Percentiles rank a stretch among this genome's conserved stretches.
These are phyloP conservation scores for Platanista minor DNA, from an alignment of 2,113 vertebrate species.

Conservation along the genomic window DNA sequence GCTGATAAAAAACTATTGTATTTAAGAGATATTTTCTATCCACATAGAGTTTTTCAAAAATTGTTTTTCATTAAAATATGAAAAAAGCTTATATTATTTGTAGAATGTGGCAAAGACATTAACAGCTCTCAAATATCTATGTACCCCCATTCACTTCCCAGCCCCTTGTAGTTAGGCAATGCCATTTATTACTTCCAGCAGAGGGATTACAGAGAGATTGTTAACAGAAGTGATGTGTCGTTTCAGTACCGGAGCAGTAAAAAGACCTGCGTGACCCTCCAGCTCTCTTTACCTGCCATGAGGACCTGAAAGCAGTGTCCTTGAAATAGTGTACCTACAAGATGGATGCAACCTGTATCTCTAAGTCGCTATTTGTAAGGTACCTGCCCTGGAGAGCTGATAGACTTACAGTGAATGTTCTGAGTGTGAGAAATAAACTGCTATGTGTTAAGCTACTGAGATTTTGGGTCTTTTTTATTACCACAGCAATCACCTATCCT, in stretches of 20 bases:
- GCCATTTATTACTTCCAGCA: background rate
- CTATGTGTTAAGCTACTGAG: conserved; percentile 7
- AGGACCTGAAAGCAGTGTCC: background rate
- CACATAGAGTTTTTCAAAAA: conserved; percentile 54
- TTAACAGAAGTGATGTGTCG: background rate
- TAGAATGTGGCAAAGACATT: conserved; percentile 31
- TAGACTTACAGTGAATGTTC: background rate
- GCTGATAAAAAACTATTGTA: conserved; percentile 20
- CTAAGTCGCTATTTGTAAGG: background rate
- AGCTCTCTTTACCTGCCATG: background rate
- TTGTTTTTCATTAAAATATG: conserved; percentile 41
- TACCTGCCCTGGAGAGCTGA: background rate
- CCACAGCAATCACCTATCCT: background rate
- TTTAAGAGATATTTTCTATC: conserved; percentile 55
- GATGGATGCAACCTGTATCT: background rate
- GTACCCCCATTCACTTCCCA: background rate
- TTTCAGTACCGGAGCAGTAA: background rate
- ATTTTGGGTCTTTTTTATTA: background rate
- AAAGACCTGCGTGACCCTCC: background rate
- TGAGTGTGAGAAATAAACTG: conserved; percentile 48
- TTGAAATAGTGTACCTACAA: background rate
- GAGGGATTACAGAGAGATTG: background rate
- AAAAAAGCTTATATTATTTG: conserved; percentile 37
- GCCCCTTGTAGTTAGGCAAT: background rate
- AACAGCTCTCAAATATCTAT: background rate